Evolutionary conservation across 2,797 vertebrate species (phyloP).

Genomic region (Clarias fuscus): DNA sequence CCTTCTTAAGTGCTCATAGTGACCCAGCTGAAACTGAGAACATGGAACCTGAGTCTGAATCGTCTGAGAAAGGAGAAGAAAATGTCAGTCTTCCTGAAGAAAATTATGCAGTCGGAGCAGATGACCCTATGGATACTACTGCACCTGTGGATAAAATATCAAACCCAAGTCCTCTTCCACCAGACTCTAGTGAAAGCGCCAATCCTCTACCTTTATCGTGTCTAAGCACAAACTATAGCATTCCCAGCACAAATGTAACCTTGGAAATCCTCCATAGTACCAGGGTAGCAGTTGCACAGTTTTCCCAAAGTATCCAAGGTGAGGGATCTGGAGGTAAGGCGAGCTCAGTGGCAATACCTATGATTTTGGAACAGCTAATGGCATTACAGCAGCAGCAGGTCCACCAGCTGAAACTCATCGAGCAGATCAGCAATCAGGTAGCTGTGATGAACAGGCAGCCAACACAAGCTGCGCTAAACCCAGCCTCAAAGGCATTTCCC

Average conservation of each 20-base stretch:
- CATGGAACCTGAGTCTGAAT: slow-evolving; percentile 72
- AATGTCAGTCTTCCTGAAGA: slow-evolving; percentile 70
- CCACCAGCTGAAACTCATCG: slow-evolving; percentile 95
- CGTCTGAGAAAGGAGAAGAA: slow-evolving; percentile 68
- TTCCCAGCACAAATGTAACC: slow-evolving; percentile 93
- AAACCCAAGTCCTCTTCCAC: slow-evolving; percentile 60
- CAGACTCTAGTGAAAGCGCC: slow-evolving; percentile 66
- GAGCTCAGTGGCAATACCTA: slow-evolving; percentile 82
- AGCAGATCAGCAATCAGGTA: slow-evolving; percentile 97
- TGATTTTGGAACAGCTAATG: slow-evolving; percentile 94
- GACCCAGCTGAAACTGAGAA: slow-evolving; percentile 81
- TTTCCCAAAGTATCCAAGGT: slow-evolving; percentile 81
- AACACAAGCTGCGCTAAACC: slow-evolving; percentile 75
- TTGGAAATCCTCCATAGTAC: slow-evolving; percentile 96
- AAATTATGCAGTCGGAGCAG: slow-evolving; percentile 64
- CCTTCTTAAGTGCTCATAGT: slow-evolving; percentile 77
- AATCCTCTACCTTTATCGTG: slow-evolving; percentile 70
- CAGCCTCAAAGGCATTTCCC: slow-evolving; percentile 69
- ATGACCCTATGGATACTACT: slow-evolving; percentile 86
- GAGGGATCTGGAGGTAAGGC: slow-evolving; percentile 64
- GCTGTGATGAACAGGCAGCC: slow-evolving; percentile 89
- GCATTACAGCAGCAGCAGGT: slow-evolving; percentile 96
- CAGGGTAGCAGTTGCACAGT: slow-evolving; percentile 95
- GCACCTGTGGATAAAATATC: slow-evolving; percentile 68
- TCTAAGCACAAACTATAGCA: slow-evolving; percentile 72